A percentile compares a stretch with the other conserved stretches of the same genome.
These are phyloP conservation scores for Fulica atra DNA, from an alignment of 2,113 vertebrate species.

Conservation along the genomic window DNA sequence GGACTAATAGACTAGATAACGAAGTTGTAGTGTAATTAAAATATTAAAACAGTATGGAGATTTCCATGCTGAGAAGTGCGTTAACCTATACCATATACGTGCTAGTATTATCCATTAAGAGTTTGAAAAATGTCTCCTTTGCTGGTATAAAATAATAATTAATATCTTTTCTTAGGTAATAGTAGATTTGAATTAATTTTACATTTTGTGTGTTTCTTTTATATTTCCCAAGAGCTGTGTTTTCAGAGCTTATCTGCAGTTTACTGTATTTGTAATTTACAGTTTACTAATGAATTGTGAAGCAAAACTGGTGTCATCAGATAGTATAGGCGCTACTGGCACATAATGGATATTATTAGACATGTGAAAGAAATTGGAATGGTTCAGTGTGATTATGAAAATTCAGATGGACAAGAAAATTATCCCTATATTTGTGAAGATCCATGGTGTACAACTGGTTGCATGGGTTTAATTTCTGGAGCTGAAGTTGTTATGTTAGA, in stretches of 20 bases:
- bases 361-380: background rate
- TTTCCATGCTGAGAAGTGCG: background rate
- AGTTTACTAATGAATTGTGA: background rate
- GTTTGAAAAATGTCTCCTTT: background rate
- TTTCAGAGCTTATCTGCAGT: background rate
- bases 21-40: background rate
- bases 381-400: background rate
- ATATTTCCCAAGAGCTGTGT: background rate
- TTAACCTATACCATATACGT: background rate
- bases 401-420: background rate
- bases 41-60: background rate
- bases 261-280: background rate
- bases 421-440: background rate
- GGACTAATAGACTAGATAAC: background rate
- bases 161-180: background rate
- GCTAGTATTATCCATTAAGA: background rate
- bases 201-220: background rate
- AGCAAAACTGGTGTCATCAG: background rate
- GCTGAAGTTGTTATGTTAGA: background rate
- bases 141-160: background rate
- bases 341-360: background rate
- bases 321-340: background rate
- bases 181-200: background rate
- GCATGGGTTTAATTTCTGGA: background rate
- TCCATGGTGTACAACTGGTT: background rate